Percentiles rank a stretch among this genome's conserved stretches.
Conservation (phyloP, 1,140 invertebrate species). For the Teleopsis dalmanni region DNA sequence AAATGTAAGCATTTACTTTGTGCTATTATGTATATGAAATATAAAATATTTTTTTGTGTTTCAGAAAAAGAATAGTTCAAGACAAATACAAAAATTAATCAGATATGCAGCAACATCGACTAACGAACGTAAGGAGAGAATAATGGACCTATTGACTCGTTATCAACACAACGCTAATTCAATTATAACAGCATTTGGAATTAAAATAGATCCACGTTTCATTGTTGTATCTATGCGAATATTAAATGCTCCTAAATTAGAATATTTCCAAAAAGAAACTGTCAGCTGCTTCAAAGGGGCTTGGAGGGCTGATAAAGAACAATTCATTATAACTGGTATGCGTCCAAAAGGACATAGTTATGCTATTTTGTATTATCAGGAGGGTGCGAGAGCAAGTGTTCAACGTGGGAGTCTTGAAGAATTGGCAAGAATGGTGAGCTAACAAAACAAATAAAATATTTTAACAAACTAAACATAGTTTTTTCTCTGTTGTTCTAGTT, state of each 20-base stretch:
- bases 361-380: constrained; percentile 20
- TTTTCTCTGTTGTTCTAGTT: not conserved
- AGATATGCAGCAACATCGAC: constrained; percentile 55
- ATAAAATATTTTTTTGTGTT: constrained; percentile 39
- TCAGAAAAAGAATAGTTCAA: constrained; percentile 45
- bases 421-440: constrained; percentile 6
- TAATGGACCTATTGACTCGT: constrained; percentile 50
- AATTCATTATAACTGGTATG: constrained; percentile 14
- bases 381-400: not conserved
- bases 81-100: constrained; percentile 60
- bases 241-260: constrained; percentile 49
- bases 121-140: constrained; percentile 53
- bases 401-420: not conserved
- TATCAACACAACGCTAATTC: constrained; percentile 47
- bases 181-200: constrained; percentile 52
- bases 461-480: not conserved
- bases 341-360: constrained; percentile 23
- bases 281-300: constrained; percentile 16
- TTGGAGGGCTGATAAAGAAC: constrained; percentile 19
- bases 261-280: constrained; percentile 38
- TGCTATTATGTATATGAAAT: constrained; percentile 24
- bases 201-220: constrained; percentile 49
- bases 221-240: constrained; percentile 51
- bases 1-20: constrained; percentile 21
- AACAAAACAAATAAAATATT: not conserved